Percentiles rank a stretch among this genome's conserved stretches.
Conservation (phyloP, 2,888 invertebrate species). For the Antheraea yamamai region DNA sequence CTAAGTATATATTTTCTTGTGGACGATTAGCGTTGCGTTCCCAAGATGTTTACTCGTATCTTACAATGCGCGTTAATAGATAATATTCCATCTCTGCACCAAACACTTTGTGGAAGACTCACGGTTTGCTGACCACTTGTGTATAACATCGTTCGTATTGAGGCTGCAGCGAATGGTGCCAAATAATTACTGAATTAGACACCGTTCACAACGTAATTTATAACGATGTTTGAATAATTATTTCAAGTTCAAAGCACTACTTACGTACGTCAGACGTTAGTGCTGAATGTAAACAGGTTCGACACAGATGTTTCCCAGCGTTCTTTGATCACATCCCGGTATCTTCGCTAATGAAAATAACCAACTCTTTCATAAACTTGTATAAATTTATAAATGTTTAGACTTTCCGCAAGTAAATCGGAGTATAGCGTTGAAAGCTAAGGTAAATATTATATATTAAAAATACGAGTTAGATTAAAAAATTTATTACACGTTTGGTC, state of each 20-base stretch:
- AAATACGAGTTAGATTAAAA: neutral
- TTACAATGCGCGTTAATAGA: no score
- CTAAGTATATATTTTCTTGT: no score
- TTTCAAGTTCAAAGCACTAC: neutral
- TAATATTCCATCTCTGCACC: no score
- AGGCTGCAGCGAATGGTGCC: no score
- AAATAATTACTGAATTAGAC: no score
- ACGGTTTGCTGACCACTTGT: no score
- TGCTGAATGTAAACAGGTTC: neutral
- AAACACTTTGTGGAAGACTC: no score
- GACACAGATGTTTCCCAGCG: slow-evolving; percentile 4
- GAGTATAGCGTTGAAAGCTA: slow-evolving; percentile 36
- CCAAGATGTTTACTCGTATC: no score
- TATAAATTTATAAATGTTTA: slow-evolving; percentile 19
- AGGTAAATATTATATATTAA: slow-evolving; percentile 7
- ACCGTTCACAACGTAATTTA: neutral
- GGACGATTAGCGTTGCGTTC: no score
- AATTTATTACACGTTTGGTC: neutral
- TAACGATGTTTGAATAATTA: neutral
- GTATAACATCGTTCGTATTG: no score
- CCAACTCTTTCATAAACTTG: slow-evolving; percentile 26
- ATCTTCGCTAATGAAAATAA: slow-evolving; percentile 27
- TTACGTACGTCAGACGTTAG: slow-evolving; percentile 1
- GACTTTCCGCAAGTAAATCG: slow-evolving; percentile 27
- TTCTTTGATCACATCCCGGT: slow-evolving; percentile 26